Evolutionary conservation across 2,113 vertebrate species (phyloP), one percentile per base, ranked within the genome.

Genomic region (Oceanodroma tethys): DNA sequence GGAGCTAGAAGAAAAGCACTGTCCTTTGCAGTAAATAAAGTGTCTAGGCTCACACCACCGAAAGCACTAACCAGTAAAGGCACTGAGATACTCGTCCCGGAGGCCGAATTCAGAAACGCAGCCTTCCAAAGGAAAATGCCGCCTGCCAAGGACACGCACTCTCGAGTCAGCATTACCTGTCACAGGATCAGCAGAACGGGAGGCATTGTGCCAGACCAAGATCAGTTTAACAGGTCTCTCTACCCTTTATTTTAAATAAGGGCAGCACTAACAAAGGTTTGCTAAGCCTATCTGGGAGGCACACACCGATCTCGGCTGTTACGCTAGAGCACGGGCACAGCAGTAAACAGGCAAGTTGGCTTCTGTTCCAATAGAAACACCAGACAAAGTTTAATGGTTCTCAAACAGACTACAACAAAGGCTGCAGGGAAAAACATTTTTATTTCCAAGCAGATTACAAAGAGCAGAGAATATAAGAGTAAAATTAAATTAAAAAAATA

Each of bases 401-500:
- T 96, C 89, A 97, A 97, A 96, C 67, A 97, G 81, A 97, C 94
- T 96, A 94, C 95, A 91, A 97, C 97, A 95, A 94, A 96, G 84
- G 89, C 96, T 97, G 96, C 97, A 97, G 95, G 97, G 96, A 97
- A 97, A 97, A 97, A 93, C 95, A 97, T 97, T 97, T 97, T 97
- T 96, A 97, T 97, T 97, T 96, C 97, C 97, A 97, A 97, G 97
- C 96, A 94, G 94, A 97, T 97, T 97, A 97, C 97, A 97, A 97
- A 97, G 97, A 97, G 95, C 97, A 97, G 96, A 97, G 96, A 95
- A 94, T 95, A 95, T 96, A 97, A 96, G 97, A 97, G 96, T 97
- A 97, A 97, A 97, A 97, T 97, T 97, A 97, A 97, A 97, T 97
- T 97, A 95, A 96, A 97, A 97, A 97, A 97, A 97, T 95, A 97